These are phyloP conservation scores for Mesorhabditis sp. DNA, from an alignment of 2,888 invertebrate genomes.

Conservation along the genomic window DNA sequence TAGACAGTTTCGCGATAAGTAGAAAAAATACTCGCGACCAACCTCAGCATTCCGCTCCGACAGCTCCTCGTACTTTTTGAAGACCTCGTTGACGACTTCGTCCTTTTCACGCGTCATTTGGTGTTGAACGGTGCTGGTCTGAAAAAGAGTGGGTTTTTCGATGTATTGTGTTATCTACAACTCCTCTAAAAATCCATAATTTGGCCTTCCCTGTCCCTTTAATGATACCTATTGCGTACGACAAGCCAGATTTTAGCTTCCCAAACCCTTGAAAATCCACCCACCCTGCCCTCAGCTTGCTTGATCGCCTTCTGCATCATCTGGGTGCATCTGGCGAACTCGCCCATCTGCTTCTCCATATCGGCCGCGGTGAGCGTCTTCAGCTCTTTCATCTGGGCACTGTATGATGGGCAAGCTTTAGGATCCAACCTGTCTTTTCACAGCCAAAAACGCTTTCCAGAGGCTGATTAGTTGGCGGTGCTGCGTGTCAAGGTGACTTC, in stretches of 20 bases:
- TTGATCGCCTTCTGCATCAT: slow-evolving; percentile 34
- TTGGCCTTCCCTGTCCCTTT: too few species aligned
- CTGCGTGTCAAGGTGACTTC: slow-evolving; percentile 34
- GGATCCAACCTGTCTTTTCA: slow-evolving; percentile 31
- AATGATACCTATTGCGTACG: too few species aligned
- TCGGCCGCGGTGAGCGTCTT: slow-evolving; percentile 32
- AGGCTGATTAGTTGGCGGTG: slow-evolving; percentile 33
- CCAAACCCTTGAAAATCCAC: neutral
- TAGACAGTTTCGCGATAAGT: too few species aligned
- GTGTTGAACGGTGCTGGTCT: slow-evolving; percentile 24
- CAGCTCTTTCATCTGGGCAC: slow-evolving; percentile 25
- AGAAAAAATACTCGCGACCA: neutral
- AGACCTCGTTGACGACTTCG: slow-evolving; percentile 27
- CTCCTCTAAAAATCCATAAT: too few species aligned
- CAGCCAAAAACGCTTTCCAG: slow-evolving; percentile 36
- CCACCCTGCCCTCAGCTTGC: slow-evolving; percentile 30
- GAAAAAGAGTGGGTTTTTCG: slow-evolving; percentile 1
- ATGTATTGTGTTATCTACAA: too few species aligned
- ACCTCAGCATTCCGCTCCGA: slow-evolving; percentile 3
- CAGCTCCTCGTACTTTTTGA: neutral
- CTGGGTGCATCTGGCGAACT: slow-evolving; percentile 35
- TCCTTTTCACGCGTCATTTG: slow-evolving; percentile 30
- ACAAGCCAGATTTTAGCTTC: too few species aligned
- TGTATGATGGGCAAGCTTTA: neutral
- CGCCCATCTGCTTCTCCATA: slow-evolving; percentile 34